Evolutionary conservation across 2,888 invertebrate genomes (phyloP).

Genomic region (Cerastoderma edule): DNA sequence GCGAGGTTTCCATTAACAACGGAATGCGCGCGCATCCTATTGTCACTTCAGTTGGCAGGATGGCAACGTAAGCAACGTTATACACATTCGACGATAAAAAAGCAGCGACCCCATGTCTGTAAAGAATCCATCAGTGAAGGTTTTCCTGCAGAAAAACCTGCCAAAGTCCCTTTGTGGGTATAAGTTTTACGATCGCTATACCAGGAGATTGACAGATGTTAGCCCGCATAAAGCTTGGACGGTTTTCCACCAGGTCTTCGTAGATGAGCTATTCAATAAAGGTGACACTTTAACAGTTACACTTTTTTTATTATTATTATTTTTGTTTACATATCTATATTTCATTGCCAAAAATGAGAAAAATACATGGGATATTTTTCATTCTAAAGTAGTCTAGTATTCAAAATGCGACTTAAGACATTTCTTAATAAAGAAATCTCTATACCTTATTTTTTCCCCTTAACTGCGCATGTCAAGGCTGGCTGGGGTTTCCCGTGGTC

Average conservation of each 20-base stretch:
- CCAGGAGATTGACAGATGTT: constrained; percentile 12
- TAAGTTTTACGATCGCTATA: constrained; percentile 32
- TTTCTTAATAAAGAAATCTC: too few species aligned
- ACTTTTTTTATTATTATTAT: too few species aligned
- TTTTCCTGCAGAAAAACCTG: constrained; percentile 23
- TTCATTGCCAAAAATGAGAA: neutral
- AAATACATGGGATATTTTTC: neutral
- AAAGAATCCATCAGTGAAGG: constrained; percentile 10
- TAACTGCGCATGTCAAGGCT: too few species aligned
- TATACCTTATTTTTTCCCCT: too few species aligned
- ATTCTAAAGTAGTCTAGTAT: neutral
- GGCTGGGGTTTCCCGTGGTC: too few species aligned
- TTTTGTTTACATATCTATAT: too few species aligned
- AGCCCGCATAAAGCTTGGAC: constrained; percentile 37
- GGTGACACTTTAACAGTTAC: constrained; percentile 20
- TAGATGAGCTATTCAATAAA: constrained; percentile 40
- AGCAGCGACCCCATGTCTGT: neutral
- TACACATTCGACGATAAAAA: too few species aligned
- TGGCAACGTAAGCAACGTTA: neutral
- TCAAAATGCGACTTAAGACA: too few species aligned
- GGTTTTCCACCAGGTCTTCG: constrained; percentile 33
- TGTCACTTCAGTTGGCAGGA: neutral
- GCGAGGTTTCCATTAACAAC: neutral
- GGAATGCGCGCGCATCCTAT: constrained; percentile 1
- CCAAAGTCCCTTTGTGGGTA: constrained; percentile 28